Conservation (phyloP, 2,113 vertebrate species). For the Melanerpes aurifrons region DNA sequence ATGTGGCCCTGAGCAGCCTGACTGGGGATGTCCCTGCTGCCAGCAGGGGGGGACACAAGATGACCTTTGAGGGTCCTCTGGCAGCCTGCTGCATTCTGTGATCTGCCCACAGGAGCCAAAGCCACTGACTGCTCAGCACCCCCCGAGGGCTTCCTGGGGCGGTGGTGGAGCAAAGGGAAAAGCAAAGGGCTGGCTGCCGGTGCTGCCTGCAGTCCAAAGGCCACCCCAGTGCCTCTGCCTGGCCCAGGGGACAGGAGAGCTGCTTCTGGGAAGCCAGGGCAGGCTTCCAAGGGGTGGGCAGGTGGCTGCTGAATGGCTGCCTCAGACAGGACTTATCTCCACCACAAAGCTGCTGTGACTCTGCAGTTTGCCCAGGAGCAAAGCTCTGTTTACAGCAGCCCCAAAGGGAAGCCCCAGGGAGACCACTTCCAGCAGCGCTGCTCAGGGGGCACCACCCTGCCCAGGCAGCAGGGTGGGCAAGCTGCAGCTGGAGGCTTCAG, state of each 20-base stretch:
- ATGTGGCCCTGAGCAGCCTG: too few relatives aligned
- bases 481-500: not conserved
- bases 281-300: slow-evolving; percentile 3
- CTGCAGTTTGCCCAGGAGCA: not conserved
- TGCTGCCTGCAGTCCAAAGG: not conserved
- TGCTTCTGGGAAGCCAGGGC: not conserved
- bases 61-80: too few relatives aligned
- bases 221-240: not conserved
- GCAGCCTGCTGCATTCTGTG: too few relatives aligned
- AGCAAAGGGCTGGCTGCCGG: accelerated
- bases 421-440: not conserved
- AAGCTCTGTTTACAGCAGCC: not conserved
- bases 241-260: accelerated
- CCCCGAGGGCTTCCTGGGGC: accelerated
- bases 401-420: not conserved
- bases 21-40: too few relatives aligned
- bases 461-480: not conserved
- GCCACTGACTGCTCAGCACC: accelerated
- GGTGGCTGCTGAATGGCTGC: not conserved
- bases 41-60: too few relatives aligned
- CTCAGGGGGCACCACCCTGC: not conserved
- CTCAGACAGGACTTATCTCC: not conserved
- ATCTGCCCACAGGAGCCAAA: not conserved
- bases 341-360: slow-evolving; percentile 13
- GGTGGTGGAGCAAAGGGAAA: not conserved